Evolutionary conservation across 2,888 invertebrate genomes (phyloP).

Genomic region (Ethmia dodecea): DNA sequence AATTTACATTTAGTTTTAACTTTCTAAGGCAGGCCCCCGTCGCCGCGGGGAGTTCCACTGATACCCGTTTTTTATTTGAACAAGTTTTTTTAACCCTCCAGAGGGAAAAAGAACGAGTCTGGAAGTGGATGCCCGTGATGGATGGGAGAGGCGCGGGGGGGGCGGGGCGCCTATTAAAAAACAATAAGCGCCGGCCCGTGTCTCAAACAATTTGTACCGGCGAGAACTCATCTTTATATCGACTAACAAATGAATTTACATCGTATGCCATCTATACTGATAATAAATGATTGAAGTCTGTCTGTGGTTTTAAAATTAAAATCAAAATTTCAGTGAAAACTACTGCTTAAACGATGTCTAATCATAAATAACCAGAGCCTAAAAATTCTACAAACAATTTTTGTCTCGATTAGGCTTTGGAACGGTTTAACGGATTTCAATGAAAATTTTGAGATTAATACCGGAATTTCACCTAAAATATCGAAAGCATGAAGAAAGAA

Average conservation of each 20-base stretch:
- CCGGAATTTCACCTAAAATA: too few relatives aligned
- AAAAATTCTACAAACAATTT: too few relatives aligned
- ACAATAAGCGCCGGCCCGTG: conserved; percentile 67
- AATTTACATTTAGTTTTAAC: conserved; percentile 66
- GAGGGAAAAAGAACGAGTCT: conserved; percentile 30
- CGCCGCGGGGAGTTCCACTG: conserved; percentile 61
- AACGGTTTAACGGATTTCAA: too few relatives aligned
- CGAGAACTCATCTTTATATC: conserved; percentile 54
- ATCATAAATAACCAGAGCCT: too few relatives aligned
- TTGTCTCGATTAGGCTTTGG: too few relatives aligned
- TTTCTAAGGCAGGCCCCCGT: conserved; percentile 52
- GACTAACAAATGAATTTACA: conserved; percentile 16
- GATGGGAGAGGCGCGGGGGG: conserved; percentile 53
- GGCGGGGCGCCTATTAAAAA: conserved; percentile 70
- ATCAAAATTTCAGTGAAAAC: too few relatives aligned
- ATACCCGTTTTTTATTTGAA: conserved; percentile 44
- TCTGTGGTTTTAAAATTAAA: too few relatives aligned
- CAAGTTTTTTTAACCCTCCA: too few relatives aligned
- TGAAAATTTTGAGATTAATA: too few relatives aligned
- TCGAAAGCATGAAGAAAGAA: too few relatives aligned
- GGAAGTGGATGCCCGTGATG: conserved; percentile 46
- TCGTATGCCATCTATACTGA: conserved; percentile 11
- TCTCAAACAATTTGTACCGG: conserved; percentile 64
- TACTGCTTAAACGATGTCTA: too few relatives aligned
- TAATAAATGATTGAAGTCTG: too few relatives aligned